Base-by-base conservation (phyloP, 1,140 invertebrate species). In the Drosophila auraria region DNA sequence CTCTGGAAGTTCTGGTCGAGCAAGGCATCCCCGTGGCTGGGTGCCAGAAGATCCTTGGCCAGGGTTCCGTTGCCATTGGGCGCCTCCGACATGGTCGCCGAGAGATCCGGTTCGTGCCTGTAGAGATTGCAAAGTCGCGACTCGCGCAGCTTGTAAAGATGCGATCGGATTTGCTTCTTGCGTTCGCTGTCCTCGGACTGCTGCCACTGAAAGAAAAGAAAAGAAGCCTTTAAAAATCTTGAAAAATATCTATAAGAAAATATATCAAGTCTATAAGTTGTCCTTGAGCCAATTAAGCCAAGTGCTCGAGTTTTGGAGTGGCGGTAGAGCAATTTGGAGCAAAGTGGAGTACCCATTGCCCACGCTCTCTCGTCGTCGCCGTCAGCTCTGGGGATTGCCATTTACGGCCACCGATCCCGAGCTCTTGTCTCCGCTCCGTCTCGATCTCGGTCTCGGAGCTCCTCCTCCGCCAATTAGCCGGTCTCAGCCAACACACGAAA, bases 161-260 rank as follows among this genome's bases (percentile, higher is more conserved):
- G 95, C 20, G 96, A 94, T 49, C 97, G 94, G 81, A 98, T 98
- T 93, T 97, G 96, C 92, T 97, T 97, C 92, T 97, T 96, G 57
- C 95, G 95, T 36, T 96, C 96, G 93, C 97, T 97, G 93, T 98
- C 97, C 83, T 97, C 96, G 15, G 97, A 96, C 89, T 96, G 95
- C 93, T 96, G 96, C 96, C 97, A 97, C 97, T 98, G 94, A 62
- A 93, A 94, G 8, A 23, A 23, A 40, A 44, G 1, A 53, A 40
- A 23, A 33, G 33, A 17, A 36, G 33, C 9, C 11, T 36, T 12
- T 36, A 36, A 12, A 33, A 36, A 36, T 36, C 30, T 33, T 33
- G 30, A 33, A 33, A 33, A 33, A 33, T 33, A 33, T 33, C 33
- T 3, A 36, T 36, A 11, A 11, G 11, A 36, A 33, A 33, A 36